A percentile compares a stretch with the other conserved stretches of the same genome.
Conservation (phyloP, 2,888 invertebrate genomes). For the Gibbula magus region DNA sequence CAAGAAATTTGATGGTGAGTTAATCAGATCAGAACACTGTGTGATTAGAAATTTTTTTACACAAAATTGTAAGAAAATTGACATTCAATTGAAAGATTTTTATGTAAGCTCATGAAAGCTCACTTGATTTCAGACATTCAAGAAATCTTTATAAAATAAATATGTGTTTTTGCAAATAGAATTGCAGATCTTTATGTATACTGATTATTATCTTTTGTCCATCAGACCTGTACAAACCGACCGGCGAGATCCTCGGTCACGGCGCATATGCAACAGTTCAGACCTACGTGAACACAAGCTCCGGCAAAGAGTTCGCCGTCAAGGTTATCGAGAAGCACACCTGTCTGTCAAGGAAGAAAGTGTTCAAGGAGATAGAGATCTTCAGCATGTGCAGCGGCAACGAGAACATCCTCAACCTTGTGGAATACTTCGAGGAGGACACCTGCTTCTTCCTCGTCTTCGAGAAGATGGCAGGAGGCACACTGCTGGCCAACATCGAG, state of each 20-base stretch:
- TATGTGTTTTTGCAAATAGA: too few species aligned
- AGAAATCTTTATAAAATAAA: too few species aligned
- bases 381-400: constrained; percentile 99
- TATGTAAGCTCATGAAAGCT: too few species aligned
- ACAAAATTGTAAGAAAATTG: too few species aligned
- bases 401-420: constrained; percentile 96
- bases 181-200: too few species aligned
- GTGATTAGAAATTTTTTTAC: not conserved
- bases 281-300: constrained; percentile 92
- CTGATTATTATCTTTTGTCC: constrained; percentile 29
- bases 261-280: constrained; percentile 97
- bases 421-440: constrained; percentile 93
- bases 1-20: constrained; percentile 69
- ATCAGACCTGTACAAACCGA: constrained; percentile 93
- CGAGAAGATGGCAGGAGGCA: constrained; percentile 96
- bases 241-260: constrained; percentile 95
- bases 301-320: constrained; percentile 95
- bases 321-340: constrained; percentile 97
- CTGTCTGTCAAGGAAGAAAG: constrained; percentile 93
- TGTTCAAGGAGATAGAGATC: constrained; percentile 98
- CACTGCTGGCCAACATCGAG: constrained; percentile 93
- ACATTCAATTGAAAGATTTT: too few species aligned
- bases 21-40: not conserved
- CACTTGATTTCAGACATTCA: too few species aligned
- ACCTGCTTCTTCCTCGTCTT: constrained; percentile 94